Evolutionary conservation across 2,797 vertebrate species (phyloP).

Genomic region (Babyrousa celebensis): DNA sequence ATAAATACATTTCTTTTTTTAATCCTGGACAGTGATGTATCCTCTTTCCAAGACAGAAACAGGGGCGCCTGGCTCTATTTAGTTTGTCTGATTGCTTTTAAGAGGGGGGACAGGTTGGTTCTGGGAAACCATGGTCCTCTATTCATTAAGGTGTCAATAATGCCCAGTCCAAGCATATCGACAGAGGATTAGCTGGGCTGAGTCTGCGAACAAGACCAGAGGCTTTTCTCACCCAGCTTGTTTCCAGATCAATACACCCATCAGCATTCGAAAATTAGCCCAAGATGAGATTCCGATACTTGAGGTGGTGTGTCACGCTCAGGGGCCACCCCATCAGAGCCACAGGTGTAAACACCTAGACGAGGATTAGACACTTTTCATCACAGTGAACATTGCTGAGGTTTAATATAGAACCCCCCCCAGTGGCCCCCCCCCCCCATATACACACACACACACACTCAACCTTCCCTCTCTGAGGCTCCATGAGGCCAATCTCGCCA

Average conservation of each 20-base stretch:
- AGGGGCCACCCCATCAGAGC: constrained; percentile 86
- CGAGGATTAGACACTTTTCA: constrained; percentile 87
- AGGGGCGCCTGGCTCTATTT: constrained; percentile 81
- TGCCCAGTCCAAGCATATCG: constrained; percentile 88
- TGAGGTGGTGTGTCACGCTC: constrained; percentile 86
- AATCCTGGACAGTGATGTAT: constrained; percentile 74
- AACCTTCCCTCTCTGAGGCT: not conserved
- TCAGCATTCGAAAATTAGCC: constrained; percentile 93
- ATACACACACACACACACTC: not conserved
- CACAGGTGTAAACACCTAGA: constrained; percentile 74
- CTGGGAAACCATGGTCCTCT: constrained; percentile 80
- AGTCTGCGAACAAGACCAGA: constrained; percentile 90
- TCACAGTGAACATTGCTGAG: constrained; percentile 59
- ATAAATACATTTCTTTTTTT: constrained; percentile 85
- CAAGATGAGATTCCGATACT: constrained; percentile 91
- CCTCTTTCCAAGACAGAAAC: constrained; percentile 81
- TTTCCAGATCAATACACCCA: constrained; percentile 92
- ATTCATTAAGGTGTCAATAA: constrained; percentile 92
- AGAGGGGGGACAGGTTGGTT: constrained; percentile 75
- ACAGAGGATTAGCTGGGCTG: constrained; percentile 89
- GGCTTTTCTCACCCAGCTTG: constrained; percentile 91
- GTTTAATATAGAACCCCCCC: not conserved
- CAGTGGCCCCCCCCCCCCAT: no score
- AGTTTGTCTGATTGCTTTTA: constrained; percentile 86
- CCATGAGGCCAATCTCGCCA: not conserved